These are phyloP conservation scores for Psilopogon haemacephalus DNA, from an alignment of 2,113 vertebrate genomes.

Conservation along the genomic window DNA sequence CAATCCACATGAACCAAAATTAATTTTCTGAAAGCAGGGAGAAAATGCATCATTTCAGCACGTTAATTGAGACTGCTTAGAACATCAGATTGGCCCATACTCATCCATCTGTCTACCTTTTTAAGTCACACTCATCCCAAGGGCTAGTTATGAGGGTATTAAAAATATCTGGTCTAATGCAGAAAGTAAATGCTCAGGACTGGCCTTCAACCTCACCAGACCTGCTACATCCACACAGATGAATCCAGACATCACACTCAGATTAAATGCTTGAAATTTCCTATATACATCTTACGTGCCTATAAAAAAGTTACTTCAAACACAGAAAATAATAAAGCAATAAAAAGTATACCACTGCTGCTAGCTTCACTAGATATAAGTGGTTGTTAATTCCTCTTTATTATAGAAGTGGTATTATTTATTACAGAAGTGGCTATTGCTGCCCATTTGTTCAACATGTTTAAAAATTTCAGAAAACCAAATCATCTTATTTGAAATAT, in stretches of 20 bases:
- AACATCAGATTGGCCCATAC: neutral
- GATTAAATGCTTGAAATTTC: neutral
- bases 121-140: neutral
- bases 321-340: neutral
- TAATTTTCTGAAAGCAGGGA: slow-evolving; percentile 50
- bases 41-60: slow-evolving; percentile 48
- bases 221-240: neutral
- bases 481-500: neutral
- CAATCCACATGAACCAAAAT: slow-evolving; percentile 35
- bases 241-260: neutral
- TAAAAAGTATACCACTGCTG: neutral
- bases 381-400: neutral
- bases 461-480: neutral
- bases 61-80: neutral
- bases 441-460: neutral
- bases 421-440: neutral
- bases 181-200: neutral
- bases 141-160: neutral
- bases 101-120: neutral
- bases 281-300: neutral
- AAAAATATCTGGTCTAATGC: neutral
- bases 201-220: neutral
- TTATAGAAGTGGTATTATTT: neutral
- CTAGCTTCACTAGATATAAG: neutral
- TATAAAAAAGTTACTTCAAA: neutral